A percentile compares a stretch with the other conserved stretches of the same genome.
These are phyloP conservation scores for Nibea coibor DNA, from an alignment of 2,113 vertebrate genomes.

Conservation along the genomic window DNA sequence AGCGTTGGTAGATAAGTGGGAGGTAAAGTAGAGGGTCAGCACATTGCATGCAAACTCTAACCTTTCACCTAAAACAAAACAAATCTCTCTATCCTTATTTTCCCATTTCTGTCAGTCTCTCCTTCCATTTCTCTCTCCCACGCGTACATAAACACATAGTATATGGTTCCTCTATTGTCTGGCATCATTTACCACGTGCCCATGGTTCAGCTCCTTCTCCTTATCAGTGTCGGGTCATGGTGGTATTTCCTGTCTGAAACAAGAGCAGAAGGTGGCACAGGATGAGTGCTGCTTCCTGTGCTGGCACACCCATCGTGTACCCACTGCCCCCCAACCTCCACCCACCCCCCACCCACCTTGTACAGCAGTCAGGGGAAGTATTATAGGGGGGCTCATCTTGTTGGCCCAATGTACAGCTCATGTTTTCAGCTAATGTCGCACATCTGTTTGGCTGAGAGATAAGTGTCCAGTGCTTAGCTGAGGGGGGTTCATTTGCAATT, in stretches of 20 bases:
- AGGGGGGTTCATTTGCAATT: constrained; percentile 9
- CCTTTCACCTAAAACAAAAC: background rate
- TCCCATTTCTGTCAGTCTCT: background rate
- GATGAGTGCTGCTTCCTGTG: constrained; percentile 83
- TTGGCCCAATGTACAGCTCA: background rate
- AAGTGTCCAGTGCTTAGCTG: constrained; percentile 2
- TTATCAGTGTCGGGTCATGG: constrained; percentile 80
- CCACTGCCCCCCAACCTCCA: constrained; percentile 16
- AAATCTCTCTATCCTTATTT: background rate
- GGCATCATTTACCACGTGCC: constrained; percentile 55
- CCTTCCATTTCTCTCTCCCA: constrained; percentile 1
- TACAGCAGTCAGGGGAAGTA: constrained; percentile 36
- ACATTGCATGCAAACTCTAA: background rate
- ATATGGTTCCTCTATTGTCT: constrained; percentile 46
- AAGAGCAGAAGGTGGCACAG: constrained; percentile 80
- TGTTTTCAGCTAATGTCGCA: constrained; percentile 10
- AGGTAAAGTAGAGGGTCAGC: background rate
- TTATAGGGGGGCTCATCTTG: background rate
- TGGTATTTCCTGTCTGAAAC: constrained; percentile 82
- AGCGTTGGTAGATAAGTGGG: background rate
- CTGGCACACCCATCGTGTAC: constrained; percentile 74
- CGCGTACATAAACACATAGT: constrained; percentile 28
- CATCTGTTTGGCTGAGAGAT: constrained; percentile 48
- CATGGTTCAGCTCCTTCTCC: constrained; percentile 60
- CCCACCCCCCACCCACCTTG: background rate